Base-by-base conservation (phyloP, 2,113 vertebrate genomes). In the Brienomyrus longianalis region DNA sequence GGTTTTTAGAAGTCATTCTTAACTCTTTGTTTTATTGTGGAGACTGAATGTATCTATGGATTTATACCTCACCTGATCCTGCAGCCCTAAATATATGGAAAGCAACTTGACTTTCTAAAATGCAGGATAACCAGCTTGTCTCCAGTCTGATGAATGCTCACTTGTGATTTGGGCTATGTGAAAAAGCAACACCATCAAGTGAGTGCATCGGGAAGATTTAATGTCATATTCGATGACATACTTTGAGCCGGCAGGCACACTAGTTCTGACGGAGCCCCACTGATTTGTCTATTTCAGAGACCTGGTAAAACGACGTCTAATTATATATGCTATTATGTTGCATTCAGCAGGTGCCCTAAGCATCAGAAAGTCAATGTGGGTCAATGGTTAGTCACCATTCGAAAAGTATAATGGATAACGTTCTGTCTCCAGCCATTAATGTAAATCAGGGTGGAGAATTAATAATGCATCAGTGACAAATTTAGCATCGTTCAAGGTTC, bases 281-380 rank as follows among this genome's bases (percentile, higher is more conserved):
- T 94, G 93, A 95, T 96, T 94, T 90, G 92, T 93, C 89, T 92
- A 93, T 90, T 93, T 91, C 91, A 93, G 94, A 94, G 93, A 91
- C 92, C 93, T 90, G 93, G 93, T 92, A 94, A 94, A 94, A 93
- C 93, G 94, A 93, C 93, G 94, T 94, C 94, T 95, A 95, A 95
- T 94, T 95, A 95, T 94, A 93, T 92, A 93, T 93, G 94, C 95
- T 95, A 96, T 95, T 95, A 95, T 92, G 90, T 90, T 92, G 86
- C 90, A 93, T 91, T 91, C 91, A 89, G 90, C 85, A 92, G 92
- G 89, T 89, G 92, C 94, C 94, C 62, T 1, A 77, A 93, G 94
- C 93, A 89, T 91, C 56, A 89, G 92, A 92, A 86, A 92, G 90
- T 95, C 93, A 93, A 94, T 94, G 94, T 93, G 92, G 93, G 93